Evolutionary conservation across 1,140 invertebrate species (phyloP).

Genomic region (Drepana arcuata): DNA sequence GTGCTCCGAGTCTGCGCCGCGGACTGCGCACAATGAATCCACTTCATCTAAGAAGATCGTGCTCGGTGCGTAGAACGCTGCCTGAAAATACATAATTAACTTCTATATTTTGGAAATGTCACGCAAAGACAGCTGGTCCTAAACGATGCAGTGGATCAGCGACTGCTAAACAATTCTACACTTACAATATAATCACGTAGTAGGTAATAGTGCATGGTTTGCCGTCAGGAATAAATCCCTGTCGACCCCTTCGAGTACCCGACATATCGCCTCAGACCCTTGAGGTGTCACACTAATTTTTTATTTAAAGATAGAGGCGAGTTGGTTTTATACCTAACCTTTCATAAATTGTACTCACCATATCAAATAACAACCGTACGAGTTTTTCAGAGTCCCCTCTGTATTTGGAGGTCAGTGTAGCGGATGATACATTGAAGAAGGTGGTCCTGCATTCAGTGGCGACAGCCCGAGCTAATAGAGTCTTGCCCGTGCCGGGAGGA

Average conservation of each 20-base stretch:
- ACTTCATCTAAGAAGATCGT: constrained; percentile 99
- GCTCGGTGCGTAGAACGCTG: constrained; percentile 97
- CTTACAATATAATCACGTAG: too few species aligned
- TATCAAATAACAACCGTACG: constrained; percentile 97
- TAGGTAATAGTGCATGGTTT: too few species aligned
- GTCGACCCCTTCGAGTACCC: too few species aligned
- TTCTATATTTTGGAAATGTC: too few species aligned
- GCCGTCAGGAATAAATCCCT: too few species aligned
- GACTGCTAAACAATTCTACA: too few species aligned
- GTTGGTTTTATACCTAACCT: too few species aligned
- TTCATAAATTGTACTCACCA: constrained; percentile 87
- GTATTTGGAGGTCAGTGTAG: constrained; percentile 98
- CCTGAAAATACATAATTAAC: constrained; percentile 74
- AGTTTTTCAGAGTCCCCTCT: constrained; percentile 99
- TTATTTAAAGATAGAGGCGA: too few species aligned
- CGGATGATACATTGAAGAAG: constrained; percentile 99
- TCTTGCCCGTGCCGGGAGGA: constrained; percentile 97
- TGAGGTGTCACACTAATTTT: too few species aligned
- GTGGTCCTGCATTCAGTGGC: constrained; percentile 99
- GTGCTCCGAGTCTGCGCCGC: constrained; percentile 97
- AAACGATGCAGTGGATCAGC: too few species aligned
- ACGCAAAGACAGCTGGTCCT: too few species aligned
- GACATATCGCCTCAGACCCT: too few species aligned
- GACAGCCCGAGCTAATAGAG: constrained; percentile 97
- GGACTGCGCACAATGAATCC: constrained; percentile 95